Evolutionary conservation across 2,888 invertebrate species (phyloP).

Genomic region (Torymus texanus): DNA sequence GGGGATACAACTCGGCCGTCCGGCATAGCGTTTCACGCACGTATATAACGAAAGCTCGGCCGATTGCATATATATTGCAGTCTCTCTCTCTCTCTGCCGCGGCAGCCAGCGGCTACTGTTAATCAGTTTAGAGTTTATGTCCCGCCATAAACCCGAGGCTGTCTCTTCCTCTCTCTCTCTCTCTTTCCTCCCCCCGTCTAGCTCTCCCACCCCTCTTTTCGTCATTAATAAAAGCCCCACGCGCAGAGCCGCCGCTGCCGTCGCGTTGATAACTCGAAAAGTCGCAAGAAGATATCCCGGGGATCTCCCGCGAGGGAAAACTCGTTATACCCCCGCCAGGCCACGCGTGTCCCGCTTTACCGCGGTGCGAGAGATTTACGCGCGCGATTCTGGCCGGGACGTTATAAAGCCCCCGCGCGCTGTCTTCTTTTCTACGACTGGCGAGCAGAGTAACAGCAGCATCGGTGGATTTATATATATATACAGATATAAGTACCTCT

Average conservation of each 20-base stretch:
- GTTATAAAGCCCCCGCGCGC: slow-evolving; percentile 28
- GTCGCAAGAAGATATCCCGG: slow-evolving; percentile 69
- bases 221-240: slow-evolving; percentile 74
- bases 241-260: slow-evolving; percentile 60
- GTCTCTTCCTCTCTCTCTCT: slow-evolving; percentile 5
- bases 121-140: slow-evolving; percentile 76
- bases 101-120: slow-evolving; percentile 72
- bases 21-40: neutral
- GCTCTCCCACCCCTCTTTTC: slow-evolving; percentile 50
- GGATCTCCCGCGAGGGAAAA: slow-evolving; percentile 54
- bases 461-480: too few relatives aligned
- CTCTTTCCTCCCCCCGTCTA: neutral
- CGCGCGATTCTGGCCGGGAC: slow-evolving; percentile 54
- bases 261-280: slow-evolving; percentile 74
- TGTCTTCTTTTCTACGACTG: slow-evolving; percentile 34
- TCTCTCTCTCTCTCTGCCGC: slow-evolving; percentile 52
- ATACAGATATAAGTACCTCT: too few relatives aligned
- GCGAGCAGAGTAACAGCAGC: neutral
- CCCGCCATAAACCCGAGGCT: slow-evolving; percentile 70
- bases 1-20: too few relatives aligned
- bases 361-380: slow-evolving; percentile 59
- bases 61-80: slow-evolving; percentile 72
- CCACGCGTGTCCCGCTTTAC: too few relatives aligned
- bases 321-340: slow-evolving; percentile 56
- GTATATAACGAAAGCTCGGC: slow-evolving; percentile 52